Evolutionary conservation across 2,888 invertebrate genomes (phyloP), one percentile per base, ranked within the genome.

Genomic region (Eupithecia tripunctaria): DNA sequence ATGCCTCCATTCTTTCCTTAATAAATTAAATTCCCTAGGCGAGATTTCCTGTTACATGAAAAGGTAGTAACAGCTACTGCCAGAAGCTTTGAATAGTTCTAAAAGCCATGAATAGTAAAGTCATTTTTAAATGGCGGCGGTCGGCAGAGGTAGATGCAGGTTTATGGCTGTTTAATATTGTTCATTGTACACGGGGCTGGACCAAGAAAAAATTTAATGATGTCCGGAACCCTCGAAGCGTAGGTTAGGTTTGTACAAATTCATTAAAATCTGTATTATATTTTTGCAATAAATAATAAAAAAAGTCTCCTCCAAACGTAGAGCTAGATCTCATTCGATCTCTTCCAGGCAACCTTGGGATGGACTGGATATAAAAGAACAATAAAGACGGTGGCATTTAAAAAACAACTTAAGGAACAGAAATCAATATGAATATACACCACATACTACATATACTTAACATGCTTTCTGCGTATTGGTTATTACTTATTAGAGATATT

Each of bases 1-100:
- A 87, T 88, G 84, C 87, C 86, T 86, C 86, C 86, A 88, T 86
- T 87, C 85, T 85, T 85, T 82, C 82, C 83, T 83, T 84, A 87
- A 87, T 87, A 85, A 88, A 84, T 82, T 82, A 85, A 86, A 85
- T 85, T 86, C 82, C 84, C 79, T 82, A 83, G 81, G 81, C 32
- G 38, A n/a, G n/a, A 64, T 64, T 64, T 38, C 64, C 38, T 21
- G 21, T 38, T n/a, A 36, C 36, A 21, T 60, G 29, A 10, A 60
- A 27, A 60, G 60, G 29, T 60, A 59, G 25, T 27, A 59, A 51
- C 21, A 51, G 27, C 59, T 59, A 29, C 60, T 29, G 59, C 27
- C 56, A 56, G 29, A 29, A 27, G 60, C 60, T 60, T 29, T 25
- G 56, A 56, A 56, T 56, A 56, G 56, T 56, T 56, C 21, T 25